These are phyloP conservation scores for Centruroides sculpturatus DNA, from an alignment of 1,140 invertebrate species.

Conservation along the genomic window DNA sequence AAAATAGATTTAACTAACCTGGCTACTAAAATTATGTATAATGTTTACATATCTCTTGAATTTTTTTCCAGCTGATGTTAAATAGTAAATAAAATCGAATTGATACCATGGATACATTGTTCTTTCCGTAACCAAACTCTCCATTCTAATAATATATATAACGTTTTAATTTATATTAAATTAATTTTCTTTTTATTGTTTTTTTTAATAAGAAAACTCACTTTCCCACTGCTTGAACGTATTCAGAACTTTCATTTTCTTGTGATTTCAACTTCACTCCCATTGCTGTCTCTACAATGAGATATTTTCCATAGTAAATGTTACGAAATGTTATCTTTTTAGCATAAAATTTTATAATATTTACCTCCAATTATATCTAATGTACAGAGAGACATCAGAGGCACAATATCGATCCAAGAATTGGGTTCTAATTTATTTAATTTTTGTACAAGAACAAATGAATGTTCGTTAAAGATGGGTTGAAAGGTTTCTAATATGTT, in stretches of 20 bases:
- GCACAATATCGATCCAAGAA: constrained; percentile 11
- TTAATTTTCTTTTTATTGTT: no score
- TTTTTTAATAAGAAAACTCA: background rate
- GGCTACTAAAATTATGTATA: constrained; percentile 65
- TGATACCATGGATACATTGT: constrained; percentile 16
- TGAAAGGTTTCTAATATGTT: constrained; percentile 38
- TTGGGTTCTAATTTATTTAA: constrained; percentile 21
- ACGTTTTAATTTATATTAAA: no score
- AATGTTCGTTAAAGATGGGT: constrained; percentile 36
- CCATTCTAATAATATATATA: no score
- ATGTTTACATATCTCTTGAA: constrained; percentile 44
- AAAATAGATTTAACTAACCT: background rate
- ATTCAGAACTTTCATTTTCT: constrained; percentile 46
- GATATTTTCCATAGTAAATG: constrained; percentile 2
- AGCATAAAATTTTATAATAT: no score
- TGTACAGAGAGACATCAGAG: background rate
- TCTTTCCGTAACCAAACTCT: background rate
- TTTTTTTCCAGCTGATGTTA: constrained; percentile 12
- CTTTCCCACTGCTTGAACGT: constrained; percentile 44
- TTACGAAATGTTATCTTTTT: background rate
- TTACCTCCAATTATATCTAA: constrained; percentile 15
- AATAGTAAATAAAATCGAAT: constrained; percentile 17
- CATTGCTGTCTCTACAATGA: constrained; percentile 78
- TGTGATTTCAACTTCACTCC: constrained; percentile 54
- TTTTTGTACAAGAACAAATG: constrained; percentile 23